Base-by-base conservation (phyloP, 2,888 invertebrate genomes). In the Rhingia rostrata region DNA sequence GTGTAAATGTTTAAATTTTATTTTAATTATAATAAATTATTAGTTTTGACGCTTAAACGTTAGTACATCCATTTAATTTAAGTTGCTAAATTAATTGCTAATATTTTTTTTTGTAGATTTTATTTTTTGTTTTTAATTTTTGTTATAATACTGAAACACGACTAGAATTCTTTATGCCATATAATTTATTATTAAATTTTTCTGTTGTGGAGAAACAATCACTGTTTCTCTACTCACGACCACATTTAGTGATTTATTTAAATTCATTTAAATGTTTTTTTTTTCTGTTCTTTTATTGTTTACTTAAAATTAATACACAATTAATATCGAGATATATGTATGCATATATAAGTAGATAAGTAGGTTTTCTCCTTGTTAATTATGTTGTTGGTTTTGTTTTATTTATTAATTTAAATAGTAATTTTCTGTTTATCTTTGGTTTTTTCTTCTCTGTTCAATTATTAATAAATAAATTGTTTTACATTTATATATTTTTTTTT, bases 111-210 rank as follows among this genome's bases (percentile, higher is more conserved):
- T 51, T 64, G 64, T 74, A 54, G 43, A 53, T 35, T 63, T 43
- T 51, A 22, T 61, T 49, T n/a, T 64, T 61, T 32, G 7, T 43
- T 41, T 37, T 43, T 74, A 45, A 35, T 45, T 73, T 64, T 74
- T 72, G 64, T 84, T 80, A 80, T 84, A 84, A 84, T 84, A 84
- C 84, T 84, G 84, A 84, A 84, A 84, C 84, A 84, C 84, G 84
- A 84, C 84, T 84, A 84, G 84, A 84, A 84, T 74, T 84, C 54
- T 80, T 70, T 79, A 79, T 79, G 79, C 74, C 80, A 80, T 74
- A 80, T 51, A 67, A 63, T 69, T 77, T 35, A 64, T 80, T 83
- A 54, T 66, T 70, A 58, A 80, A 64, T 39, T 63, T 54, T 33
- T 43, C 6, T n/a, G 4, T 37, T 6, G 49, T 32, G 56, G 79